Evolutionary conservation across 2,888 invertebrate genomes (phyloP), one percentile per base, ranked within the genome.

Genomic region (Xylota segnis): DNA sequence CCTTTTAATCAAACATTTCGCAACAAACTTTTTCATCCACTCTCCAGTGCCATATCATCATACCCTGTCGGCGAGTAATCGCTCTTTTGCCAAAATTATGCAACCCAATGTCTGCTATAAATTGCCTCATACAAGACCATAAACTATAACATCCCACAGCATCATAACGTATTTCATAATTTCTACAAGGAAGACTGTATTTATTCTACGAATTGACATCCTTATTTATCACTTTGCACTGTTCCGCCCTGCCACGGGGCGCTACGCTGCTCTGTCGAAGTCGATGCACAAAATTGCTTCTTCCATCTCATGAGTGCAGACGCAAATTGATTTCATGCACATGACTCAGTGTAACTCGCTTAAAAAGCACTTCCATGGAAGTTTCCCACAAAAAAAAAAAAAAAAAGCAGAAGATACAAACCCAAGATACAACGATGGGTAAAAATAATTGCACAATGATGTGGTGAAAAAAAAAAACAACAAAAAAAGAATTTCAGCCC

Each of bases 181-280:
- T 82, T 82, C 52, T n/a, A 27, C 47, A 66, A 58, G 47, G 65
- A 75, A 79, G 75, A 68, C 47, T 68, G 56, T 83, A 78, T 83
- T 83, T 83, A 83, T 83, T 83, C 78, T 78, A 63, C 63, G 40
- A 74, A 83, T 83, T 83, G 83, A 52, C 83, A 83, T 83, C 83
- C 83, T 78, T 83, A 83, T 83, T 83, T 83, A 83, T 83, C 79
- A 68, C 78, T 68, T 83, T 74, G 66, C 50, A 56, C 40, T 45
- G 71, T 34, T 40, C 71, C 70, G 50, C 76, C 47, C n/a, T 16
- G 12, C 43, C 66, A 40, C 1, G 23, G 23, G 23, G 23, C 23
- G 2, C n/a, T 58, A 7, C 29, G 23, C 14, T 18, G 9, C 43
- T 14, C 29, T 37, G 9, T 50, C 18, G 37, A 45, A 52, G 37